Percentiles rank a stretch among this genome's conserved stretches.
Evolutionary conservation across 1,140 invertebrate species (phyloP).

Genomic region (Bactericera cockerelli): DNA sequence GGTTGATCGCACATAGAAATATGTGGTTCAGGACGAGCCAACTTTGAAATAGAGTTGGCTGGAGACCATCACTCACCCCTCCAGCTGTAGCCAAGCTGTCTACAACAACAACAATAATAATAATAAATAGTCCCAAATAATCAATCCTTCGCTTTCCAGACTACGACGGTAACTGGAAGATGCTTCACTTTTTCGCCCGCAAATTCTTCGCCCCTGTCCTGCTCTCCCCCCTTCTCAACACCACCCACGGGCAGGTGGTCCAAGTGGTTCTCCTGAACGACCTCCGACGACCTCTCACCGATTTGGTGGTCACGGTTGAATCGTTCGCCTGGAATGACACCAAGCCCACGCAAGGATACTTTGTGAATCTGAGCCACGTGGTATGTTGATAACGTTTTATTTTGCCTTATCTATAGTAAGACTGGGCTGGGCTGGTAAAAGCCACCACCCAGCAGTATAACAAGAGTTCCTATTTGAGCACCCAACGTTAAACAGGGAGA

Average conservation of each 20-base stretch:
- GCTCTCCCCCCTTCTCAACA: constrained; percentile 35
- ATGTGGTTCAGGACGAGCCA: too few species aligned
- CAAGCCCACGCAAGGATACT: background rate
- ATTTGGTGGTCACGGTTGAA: background rate
- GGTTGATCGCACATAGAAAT: too few species aligned
- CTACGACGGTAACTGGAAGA: constrained; percentile 70
- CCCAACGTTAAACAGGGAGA: too few species aligned
- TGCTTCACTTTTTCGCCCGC: constrained; percentile 78
- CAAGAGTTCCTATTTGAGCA: too few species aligned
- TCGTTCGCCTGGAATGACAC: background rate
- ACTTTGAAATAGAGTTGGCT: background rate
- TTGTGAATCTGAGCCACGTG: background rate
- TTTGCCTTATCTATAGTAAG: too few species aligned
- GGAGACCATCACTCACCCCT: too few species aligned
- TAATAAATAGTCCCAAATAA: too few species aligned
- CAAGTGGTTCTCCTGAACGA: constrained; percentile 24
- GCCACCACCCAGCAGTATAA: too few species aligned
- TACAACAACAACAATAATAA: too few species aligned
- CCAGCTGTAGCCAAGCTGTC: too few species aligned
- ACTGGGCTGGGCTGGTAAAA: too few species aligned
- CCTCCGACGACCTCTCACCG: background rate
- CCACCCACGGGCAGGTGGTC: constrained; percentile 25
- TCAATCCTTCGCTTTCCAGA: constrained; percentile 35
- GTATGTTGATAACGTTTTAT: too few species aligned
- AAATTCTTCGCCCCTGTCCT: constrained; percentile 67